Conservation (phyloP, 1,140 invertebrate genomes). For the Panagrolaimus sp. region DNA sequence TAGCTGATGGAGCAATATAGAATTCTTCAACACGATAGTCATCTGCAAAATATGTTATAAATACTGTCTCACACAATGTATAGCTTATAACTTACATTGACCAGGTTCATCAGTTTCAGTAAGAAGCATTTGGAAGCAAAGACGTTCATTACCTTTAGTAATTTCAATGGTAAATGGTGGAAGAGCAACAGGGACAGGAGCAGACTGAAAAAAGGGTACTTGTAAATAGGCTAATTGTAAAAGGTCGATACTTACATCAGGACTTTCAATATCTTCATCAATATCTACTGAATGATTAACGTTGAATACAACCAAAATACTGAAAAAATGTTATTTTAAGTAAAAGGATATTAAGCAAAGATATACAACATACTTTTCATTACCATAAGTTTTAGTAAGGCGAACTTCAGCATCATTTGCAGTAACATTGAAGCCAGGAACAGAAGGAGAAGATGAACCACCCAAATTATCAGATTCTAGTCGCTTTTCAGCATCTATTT, state of each 20-base stretch:
- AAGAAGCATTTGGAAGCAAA: conserved; percentile 52
- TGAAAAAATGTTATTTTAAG: conserved; percentile 21
- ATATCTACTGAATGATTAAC: conserved; percentile 56
- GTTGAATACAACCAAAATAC: conserved; percentile 54
- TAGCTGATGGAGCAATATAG: conserved; percentile 51
- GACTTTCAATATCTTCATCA: conserved; percentile 44
- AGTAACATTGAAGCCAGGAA: conserved; percentile 50
- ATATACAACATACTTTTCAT: conserved; percentile 44
- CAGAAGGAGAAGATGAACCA: conserved; percentile 36
- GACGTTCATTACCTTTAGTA: conserved; percentile 47
- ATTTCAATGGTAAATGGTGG: conserved; percentile 50
- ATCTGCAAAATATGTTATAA: conserved; percentile 23
- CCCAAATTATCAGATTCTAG: conserved; percentile 51
- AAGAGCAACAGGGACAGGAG: conserved; percentile 40
- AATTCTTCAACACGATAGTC: conserved; percentile 57
- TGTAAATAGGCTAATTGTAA: not conserved
- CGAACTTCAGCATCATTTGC: conserved; percentile 54
- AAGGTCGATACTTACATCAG: conserved; percentile 17
- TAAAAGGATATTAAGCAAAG: not conserved
- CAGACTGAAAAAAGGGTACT: conserved; percentile 23
- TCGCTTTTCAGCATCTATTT: conserved; percentile 54
- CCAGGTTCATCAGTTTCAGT: conserved; percentile 38
- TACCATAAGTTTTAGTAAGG: conserved; percentile 50
- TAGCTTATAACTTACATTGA: conserved; percentile 41
- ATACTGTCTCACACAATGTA: conserved; percentile 14